A percentile compares a stretch with the other conserved stretches of the same genome.
phyloP scores from a whole-genome alignment of 2,888 invertebrate species.

The Patella depressa region DNA sequence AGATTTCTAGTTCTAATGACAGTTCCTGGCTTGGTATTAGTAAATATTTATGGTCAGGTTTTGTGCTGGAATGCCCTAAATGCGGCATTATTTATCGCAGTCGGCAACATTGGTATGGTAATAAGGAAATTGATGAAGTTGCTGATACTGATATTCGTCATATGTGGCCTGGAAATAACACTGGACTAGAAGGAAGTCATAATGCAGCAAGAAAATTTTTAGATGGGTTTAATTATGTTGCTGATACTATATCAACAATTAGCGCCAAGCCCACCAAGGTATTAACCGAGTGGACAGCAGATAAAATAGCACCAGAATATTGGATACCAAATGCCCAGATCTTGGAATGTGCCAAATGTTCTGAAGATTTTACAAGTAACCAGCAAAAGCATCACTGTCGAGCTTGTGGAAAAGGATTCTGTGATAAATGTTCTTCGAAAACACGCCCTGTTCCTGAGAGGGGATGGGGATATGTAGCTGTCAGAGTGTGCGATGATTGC shows the following conservation, averaged over 20 bases:
- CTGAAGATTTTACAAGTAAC: slow-evolving; percentile 59
- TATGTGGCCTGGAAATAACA: slow-evolving; percentile 76
- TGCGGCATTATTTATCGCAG: slow-evolving; percentile 83
- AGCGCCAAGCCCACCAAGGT: slow-evolving; percentile 81
- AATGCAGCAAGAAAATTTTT: slow-evolving; percentile 79
- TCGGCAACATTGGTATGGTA: slow-evolving; percentile 86
- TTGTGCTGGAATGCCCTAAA: slow-evolving; percentile 82
- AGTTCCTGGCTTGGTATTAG: slow-evolving; percentile 80
- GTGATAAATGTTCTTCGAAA: slow-evolving; percentile 80
- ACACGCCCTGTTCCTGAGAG: slow-evolving; percentile 80
- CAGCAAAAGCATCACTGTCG: slow-evolving; percentile 78
- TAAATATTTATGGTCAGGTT: slow-evolving; percentile 84
- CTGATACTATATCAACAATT: slow-evolving; percentile 78
- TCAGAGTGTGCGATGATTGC: slow-evolving; percentile 83
- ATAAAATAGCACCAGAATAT: slow-evolving; percentile 83
- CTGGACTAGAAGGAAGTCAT: slow-evolving; percentile 70
- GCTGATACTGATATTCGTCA: slow-evolving; percentile 80
- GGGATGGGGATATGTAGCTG: slow-evolving; percentile 80
- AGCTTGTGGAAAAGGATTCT: slow-evolving; percentile 85
- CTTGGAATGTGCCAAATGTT: slow-evolving; percentile 80
- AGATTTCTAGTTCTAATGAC: slow-evolving; percentile 72
- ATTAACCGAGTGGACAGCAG: slow-evolving; percentile 82
- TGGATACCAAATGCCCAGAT: slow-evolving; percentile 86
- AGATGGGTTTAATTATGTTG: slow-evolving; percentile 78
- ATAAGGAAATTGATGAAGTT: slow-evolving; percentile 80